Evolutionary conservation across 2,113 vertebrate genomes (phyloP).

Genomic region (Semnornis frantzii): DNA sequence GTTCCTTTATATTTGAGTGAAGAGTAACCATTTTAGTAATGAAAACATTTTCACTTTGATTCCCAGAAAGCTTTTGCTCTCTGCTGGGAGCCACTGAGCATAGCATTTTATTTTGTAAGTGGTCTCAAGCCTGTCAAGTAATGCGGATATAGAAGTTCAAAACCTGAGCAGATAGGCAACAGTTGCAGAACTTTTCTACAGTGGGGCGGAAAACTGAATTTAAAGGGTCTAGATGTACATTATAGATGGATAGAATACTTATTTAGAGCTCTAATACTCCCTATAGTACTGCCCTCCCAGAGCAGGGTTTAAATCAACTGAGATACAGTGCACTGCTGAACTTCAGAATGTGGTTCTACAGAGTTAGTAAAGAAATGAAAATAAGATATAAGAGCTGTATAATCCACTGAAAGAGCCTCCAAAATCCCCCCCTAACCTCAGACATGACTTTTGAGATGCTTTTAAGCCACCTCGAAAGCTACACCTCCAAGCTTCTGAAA

Average conservation of each 20-base stretch:
- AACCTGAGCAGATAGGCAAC: not conserved
- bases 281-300: accelerated
- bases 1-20: conserved; percentile 18
- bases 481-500: too few relatives aligned
- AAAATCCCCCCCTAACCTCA: not conserved
- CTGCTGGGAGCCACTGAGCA: not conserved
- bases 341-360: not conserved
- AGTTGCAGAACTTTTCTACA: not conserved
- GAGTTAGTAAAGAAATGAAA: not conserved
- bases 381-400: not conserved
- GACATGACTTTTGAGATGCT: not conserved
- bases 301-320: not conserved
- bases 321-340: not conserved
- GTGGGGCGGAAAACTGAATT: not conserved
- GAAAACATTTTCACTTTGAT: conserved; percentile 7
- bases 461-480: too few relatives aligned
- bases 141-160: not conserved
- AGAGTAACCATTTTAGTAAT: not conserved
- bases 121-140: not conserved
- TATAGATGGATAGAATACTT: not conserved
- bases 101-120: conserved; percentile 1
- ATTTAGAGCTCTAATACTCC: not conserved
- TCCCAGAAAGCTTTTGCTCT: conserved; percentile 28
- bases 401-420: not conserved
- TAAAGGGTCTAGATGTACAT: not conserved